Percentiles rank a stretch among this genome's conserved stretches.
phyloP scores from a whole-genome alignment of 2,113 vertebrate genomes.

The Gymnorhina tibicen region DNA sequence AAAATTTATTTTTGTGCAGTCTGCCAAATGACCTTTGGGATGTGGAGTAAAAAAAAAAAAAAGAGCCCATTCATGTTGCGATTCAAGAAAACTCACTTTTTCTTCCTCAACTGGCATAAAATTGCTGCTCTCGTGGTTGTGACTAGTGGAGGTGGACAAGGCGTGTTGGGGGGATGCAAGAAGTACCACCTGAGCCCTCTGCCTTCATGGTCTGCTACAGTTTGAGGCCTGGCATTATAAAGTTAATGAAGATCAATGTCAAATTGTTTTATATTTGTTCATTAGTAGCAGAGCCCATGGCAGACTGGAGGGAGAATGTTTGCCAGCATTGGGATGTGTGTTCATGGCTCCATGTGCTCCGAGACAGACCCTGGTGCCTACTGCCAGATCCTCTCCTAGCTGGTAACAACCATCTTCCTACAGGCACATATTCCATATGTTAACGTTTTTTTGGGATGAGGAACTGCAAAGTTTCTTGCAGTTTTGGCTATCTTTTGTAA shows the following conservation, averaged over 20 bases:
- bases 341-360: fast-evolving
- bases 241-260: background rate
- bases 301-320: background rate
- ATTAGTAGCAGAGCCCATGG: background rate
- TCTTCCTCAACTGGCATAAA: background rate
- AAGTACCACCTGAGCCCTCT: background rate
- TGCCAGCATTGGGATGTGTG: background rate
- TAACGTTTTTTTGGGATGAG: background rate
- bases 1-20: background rate
- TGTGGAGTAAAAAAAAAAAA: fast-evolving
- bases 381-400: background rate
- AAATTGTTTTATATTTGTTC: background rate
- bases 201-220: background rate
- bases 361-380: background rate
- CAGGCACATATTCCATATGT: background rate
- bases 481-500: background rate
- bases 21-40: background rate
- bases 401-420: background rate
- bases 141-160: background rate
- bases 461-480: background rate
- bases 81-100: background rate
- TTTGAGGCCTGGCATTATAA: background rate
- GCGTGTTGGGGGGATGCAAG: background rate
- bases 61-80: background rate
- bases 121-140: background rate